A percentile compares a stretch with the other conserved stretches of the same genome.
Conservation (phyloP, 2,797 vertebrate species). For the Zenarchopterus dispar region DNA sequence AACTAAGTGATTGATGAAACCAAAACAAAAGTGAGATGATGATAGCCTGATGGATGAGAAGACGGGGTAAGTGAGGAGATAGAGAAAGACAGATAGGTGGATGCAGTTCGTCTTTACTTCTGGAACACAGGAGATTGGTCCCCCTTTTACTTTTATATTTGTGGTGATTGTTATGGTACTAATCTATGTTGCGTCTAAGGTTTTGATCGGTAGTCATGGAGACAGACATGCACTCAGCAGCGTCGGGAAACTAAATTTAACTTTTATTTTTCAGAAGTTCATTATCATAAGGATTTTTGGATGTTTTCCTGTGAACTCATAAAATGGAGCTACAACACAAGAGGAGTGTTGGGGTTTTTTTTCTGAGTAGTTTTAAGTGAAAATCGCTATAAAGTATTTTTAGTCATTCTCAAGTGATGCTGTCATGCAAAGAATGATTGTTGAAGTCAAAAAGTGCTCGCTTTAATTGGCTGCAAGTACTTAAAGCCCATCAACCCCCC, state of each 20-base stretch:
- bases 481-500: background rate
- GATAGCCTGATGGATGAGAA: conserved; percentile 73
- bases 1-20: conserved; percentile 72
- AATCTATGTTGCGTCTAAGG: conserved; percentile 23
- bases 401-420: background rate
- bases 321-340: conserved; percentile 15
- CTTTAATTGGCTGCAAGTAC: conserved; percentile 2
- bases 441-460: background rate
- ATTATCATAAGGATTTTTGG: background rate
- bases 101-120: conserved; percentile 50
- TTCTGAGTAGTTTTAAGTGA: conserved; percentile 19
- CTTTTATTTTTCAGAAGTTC: background rate
- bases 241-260: conserved; percentile 24
- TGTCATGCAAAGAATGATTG: background rate
- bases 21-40: conserved; percentile 58
- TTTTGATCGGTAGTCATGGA: conserved; percentile 32
- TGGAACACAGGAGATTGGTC: conserved; percentile 29
- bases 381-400: conserved; percentile 23
- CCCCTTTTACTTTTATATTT: conserved; percentile 28
- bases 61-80: conserved; percentile 65
- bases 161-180: conserved; percentile 47
- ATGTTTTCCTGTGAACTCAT: conserved; percentile 10
- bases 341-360: background rate
- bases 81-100: conserved; percentile 69
- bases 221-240: conserved; percentile 21